These are phyloP conservation scores for Solenopsis invicta DNA, from an alignment of 1,140 invertebrate species.

Conservation along the genomic window DNA sequence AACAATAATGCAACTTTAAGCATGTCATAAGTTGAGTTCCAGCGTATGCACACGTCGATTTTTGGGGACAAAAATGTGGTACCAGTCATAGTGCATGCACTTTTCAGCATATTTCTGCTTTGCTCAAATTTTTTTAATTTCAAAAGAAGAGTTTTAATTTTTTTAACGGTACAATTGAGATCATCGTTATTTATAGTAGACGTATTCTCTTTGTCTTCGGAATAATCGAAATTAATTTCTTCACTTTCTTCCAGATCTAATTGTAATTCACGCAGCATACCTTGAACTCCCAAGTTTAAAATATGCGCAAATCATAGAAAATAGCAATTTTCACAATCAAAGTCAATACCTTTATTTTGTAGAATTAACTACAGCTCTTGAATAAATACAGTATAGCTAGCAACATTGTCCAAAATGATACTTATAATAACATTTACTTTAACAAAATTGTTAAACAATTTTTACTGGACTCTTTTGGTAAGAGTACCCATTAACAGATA, in stretches of 20 bases:
- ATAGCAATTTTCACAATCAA: neutral
- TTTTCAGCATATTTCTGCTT: neutral
- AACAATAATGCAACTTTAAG: neutral
- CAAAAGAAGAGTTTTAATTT: neutral
- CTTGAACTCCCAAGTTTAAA: neutral
- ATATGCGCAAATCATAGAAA: neutral
- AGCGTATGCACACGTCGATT: slow-evolving; percentile 5
- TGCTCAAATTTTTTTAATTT: slow-evolving; percentile 1
- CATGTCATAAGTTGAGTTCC: slow-evolving; percentile 3
- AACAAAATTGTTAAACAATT: too few species aligned
- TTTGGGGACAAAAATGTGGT: neutral
- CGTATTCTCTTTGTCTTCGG: neutral
- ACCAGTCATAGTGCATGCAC: neutral
- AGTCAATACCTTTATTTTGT: neutral
- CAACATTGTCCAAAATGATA: neutral
- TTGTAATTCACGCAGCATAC: neutral
- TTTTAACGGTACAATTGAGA: neutral
- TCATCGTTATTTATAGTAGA: neutral
- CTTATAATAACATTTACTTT: too few species aligned
- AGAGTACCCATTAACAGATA: too few species aligned
- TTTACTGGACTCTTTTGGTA: too few species aligned
- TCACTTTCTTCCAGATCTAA: neutral
- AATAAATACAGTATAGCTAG: slow-evolving; percentile 8
- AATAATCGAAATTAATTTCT: neutral
- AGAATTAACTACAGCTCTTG: neutral